Evolutionary conservation across 2,797 vertebrate genomes (phyloP), one percentile per base, ranked within the genome.

Genomic region (Lemur catta): DNA sequence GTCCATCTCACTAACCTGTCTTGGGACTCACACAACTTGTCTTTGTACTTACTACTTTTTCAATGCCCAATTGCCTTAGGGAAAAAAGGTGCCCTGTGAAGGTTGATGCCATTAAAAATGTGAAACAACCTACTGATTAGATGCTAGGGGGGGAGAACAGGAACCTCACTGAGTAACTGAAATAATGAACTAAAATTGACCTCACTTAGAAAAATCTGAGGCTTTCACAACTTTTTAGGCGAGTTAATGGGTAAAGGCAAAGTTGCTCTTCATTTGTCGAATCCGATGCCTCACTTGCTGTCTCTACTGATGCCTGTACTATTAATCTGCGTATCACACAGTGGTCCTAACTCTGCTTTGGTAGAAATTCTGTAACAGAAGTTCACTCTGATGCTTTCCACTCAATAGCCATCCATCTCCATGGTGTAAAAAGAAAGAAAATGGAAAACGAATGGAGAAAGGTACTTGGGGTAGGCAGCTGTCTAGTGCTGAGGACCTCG

Each of bases 271-370:
- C 43, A 4, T 20, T 4, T 63, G 52, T 65, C 1, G 10, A 59
- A 9, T 26, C 57, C 7, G 2, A 41, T 4, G 48, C 30, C 43
- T 41, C 2, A 3, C 4, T 3, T 4, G 35, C 12, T 9, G 33
- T 59, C 33, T 48, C 48, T 28, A 9, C 15, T 4, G 14, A 8
- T 20, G 15, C 41, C 46, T 2, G 0, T 4, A 1, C 5, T n/a
- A 0, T 7, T 18, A 18, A 30, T 5, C 7, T 69, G 22, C 2
- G 1, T 0, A 7, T 1, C 50, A 57, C 3, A 4, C 0, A 4
- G 18, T 2, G n/a, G 30, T 11, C 9, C 2, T 15, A 2, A 30
- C 38, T 71, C 30, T 28, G 50, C 35, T n/a, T 13, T 41, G 30
- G 12, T 1, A n/a, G 57, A 84, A 61, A 74, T 52, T 52, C 48